phyloP scores from a whole-genome alignment of 2,113 vertebrate genomes.

The Cheirogaleus medius region DNA sequence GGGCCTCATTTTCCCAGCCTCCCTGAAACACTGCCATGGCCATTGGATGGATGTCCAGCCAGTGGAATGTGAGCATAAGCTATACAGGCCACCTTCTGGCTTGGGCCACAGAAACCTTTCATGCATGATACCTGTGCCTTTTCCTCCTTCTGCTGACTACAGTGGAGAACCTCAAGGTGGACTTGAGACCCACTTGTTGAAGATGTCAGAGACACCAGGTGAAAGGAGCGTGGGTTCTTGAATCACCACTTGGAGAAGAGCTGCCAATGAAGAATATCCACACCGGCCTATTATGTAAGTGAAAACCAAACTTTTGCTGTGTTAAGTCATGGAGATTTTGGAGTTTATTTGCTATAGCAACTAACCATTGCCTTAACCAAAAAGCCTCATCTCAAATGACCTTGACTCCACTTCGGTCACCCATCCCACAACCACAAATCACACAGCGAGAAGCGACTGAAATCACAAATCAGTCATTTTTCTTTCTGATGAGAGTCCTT shows the following conservation, averaged over 20 bases:
- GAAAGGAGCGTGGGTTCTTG: neutral
- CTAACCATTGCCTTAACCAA: neutral
- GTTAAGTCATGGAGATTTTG: neutral
- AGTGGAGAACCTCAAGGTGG: neutral
- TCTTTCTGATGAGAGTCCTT: neutral
- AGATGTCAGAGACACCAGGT: neutral
- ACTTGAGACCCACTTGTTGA: neutral
- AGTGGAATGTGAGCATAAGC: neutral
- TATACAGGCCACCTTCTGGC: neutral
- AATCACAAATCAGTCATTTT: neutral
- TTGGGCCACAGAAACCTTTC: neutral
- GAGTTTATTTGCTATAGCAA: neutral
- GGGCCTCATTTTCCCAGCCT: neutral
- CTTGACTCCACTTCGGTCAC: neutral
- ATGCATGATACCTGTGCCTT: neutral
- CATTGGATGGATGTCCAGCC: neutral
- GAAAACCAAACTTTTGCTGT: neutral
- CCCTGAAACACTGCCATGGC: neutral
- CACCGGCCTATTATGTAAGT: neutral
- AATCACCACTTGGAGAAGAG: neutral
- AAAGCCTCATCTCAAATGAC: neutral
- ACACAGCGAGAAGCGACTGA: neutral
- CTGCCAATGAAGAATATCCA: neutral
- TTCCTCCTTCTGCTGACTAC: neutral
- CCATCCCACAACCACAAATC: neutral